These are phyloP conservation scores for Nesoenas mayeri DNA, from an alignment of 2,113 vertebrate genomes.

Conservation along the genomic window DNA sequence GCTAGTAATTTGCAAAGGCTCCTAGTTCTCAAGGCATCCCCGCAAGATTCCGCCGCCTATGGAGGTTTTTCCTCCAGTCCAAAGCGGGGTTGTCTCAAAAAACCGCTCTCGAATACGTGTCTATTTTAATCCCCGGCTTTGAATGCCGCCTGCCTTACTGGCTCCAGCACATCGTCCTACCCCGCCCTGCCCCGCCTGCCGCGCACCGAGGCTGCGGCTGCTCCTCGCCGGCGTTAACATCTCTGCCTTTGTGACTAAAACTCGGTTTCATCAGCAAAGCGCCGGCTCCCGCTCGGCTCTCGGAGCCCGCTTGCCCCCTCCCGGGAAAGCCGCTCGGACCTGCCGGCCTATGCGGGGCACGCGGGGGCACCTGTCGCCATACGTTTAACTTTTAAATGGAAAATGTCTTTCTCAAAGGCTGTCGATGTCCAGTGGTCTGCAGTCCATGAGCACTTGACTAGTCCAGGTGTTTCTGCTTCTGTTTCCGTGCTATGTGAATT, in stretches of 20 bases:
- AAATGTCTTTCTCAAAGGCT: conserved; percentile 72
- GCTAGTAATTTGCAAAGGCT: conserved; percentile 42
- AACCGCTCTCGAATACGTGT: conserved; percentile 13
- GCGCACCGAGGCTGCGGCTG: conserved; percentile 10
- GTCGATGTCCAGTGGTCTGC: conserved; percentile 65
- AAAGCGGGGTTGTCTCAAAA: background rate
- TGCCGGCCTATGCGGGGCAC: background rate
- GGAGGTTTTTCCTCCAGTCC: background rate
- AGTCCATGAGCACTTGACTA: conserved; percentile 60
- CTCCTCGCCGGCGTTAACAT: background rate
- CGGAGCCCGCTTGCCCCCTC: background rate
- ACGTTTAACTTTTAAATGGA: conserved; percentile 63
- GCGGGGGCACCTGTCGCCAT: background rate
- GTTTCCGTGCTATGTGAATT: conserved; percentile 65
- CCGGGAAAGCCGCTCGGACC: background rate
- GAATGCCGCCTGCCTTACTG: conserved; percentile 55
- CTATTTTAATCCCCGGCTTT: conserved; percentile 52
- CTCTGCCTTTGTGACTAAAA: background rate
- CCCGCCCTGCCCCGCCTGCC: conserved; percentile 33
- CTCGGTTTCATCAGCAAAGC: background rate
- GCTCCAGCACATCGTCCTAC: conserved; percentile 1
- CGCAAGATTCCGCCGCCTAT: background rate
- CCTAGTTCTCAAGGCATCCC: conserved; percentile 32
- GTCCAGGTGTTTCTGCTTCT: conserved; percentile 70
- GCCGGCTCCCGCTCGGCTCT: background rate